Conservation (phyloP, 37 sponge, comb jelly and placozoan genomes). For the Crambe crambe region DNA sequence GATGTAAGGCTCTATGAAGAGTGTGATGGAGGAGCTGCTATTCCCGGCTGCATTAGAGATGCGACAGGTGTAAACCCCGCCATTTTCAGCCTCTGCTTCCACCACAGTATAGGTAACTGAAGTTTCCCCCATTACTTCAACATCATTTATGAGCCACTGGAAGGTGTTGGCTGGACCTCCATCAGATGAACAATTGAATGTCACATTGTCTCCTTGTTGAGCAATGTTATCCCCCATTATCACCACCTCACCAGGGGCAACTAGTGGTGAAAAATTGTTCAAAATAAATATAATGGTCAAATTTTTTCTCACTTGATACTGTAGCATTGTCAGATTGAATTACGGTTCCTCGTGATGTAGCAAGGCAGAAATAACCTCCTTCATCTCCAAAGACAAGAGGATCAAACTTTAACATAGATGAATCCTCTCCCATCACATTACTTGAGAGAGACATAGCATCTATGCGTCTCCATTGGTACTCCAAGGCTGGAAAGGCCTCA, state of each 20-base stretch:
- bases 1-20: constrained; percentile 18
- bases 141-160: constrained; percentile 19
- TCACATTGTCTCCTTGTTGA: background rate
- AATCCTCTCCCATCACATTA: background rate
- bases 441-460: background rate
- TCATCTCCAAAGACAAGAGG: constrained; percentile 28
- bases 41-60: constrained; percentile 68
- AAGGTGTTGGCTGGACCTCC: constrained; percentile 62
- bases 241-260: background rate
- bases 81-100: constrained; percentile 5
- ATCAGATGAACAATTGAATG: constrained; percentile 41
- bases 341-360: background rate
- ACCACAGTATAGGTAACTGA: background rate
- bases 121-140: background rate
- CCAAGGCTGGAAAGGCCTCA: constrained; percentile 31
- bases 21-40: background rate
- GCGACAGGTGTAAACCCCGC: constrained; percentile 64
- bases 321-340: too few relatives aligned
- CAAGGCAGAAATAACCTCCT: constrained; percentile 31
- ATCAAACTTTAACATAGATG: background rate
- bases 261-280: background rate
- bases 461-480: constrained; percentile 22
- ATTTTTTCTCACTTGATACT: too few relatives aligned
- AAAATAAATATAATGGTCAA: too few relatives aligned
- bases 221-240: background rate